phyloP scores from a whole-genome alignment of 64 coral and sea anemone species.

The Astreopora myriophthalma region DNA sequence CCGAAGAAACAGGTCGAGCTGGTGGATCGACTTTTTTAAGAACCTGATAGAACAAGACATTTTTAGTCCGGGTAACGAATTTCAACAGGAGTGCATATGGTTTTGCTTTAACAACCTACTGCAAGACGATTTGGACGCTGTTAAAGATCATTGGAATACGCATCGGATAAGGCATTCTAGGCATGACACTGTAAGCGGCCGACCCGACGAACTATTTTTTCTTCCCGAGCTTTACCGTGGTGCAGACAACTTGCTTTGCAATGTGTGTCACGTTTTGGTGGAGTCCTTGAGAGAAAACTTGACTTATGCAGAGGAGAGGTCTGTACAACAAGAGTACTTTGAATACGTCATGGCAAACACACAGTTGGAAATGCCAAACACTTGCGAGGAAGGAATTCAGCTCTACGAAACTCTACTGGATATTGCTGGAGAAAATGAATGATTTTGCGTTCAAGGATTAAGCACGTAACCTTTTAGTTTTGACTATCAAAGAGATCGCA shows the following conservation, averaged over 20 bases:
- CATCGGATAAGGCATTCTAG: slow-evolving; percentile 25
- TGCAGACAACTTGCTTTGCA: neutral
- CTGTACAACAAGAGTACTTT: too few species aligned
- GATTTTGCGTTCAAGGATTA: too few species aligned
- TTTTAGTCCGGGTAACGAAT: slow-evolving; percentile 41
- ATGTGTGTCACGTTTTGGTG: neutral
- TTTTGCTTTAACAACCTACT: slow-evolving; percentile 26
- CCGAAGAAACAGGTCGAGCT: slow-evolving; percentile 19
- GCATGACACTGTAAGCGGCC: slow-evolving; percentile 32
- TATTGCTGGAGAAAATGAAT: too few species aligned
- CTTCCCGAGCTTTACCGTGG: neutral
- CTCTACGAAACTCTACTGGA: too few species aligned
- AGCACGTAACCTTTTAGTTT: too few species aligned
- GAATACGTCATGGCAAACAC: too few species aligned
- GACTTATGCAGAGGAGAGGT: neutral
- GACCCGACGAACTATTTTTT: slow-evolving; percentile 40
- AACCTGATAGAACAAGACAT: slow-evolving; percentile 17
- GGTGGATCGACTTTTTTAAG: slow-evolving; percentile 53
- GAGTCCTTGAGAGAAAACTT: slow-evolving; percentile 24
- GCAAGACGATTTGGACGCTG: slow-evolving; percentile 14
- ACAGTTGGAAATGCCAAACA: too few species aligned
- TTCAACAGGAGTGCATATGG: slow-evolving; percentile 36
- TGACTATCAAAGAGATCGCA: too few species aligned
- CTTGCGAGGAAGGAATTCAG: too few species aligned
- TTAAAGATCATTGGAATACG: slow-evolving; percentile 54